Conservation (phyloP, 35 echinoderm and acorn worm species). For the Apostichopus japonicus region DNA sequence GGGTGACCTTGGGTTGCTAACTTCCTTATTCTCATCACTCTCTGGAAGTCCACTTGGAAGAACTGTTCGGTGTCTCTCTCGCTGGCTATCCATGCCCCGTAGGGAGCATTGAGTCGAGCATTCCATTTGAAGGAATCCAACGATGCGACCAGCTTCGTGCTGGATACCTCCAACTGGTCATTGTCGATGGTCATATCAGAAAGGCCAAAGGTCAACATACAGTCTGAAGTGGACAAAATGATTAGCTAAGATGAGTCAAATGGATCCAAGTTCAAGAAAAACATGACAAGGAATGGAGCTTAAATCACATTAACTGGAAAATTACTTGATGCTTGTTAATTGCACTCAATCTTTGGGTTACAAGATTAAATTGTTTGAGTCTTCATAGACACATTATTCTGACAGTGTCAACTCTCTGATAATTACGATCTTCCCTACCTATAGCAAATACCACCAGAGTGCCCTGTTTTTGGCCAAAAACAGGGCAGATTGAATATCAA, state of each 20-base stretch:
- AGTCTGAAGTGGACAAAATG: slow-evolving; percentile 43
- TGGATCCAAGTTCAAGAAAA: background rate
- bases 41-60: slow-evolving; percentile 86
- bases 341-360: too few species aligned
- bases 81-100: slow-evolving; percentile 83
- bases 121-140: slow-evolving; percentile 91
- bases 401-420: too few species aligned
- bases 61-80: slow-evolving; percentile 69
- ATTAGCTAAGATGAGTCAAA: too few species aligned
- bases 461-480: too few species aligned
- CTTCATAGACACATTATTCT: too few species aligned
- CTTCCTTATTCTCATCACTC: slow-evolving; percentile 86
- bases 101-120: slow-evolving; percentile 69
- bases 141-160: slow-evolving; percentile 71
- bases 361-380: too few species aligned
- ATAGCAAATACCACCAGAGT: too few species aligned
- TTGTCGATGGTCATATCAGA: slow-evolving; percentile 78
- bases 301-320: too few species aligned
- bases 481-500: too few species aligned
- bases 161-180: slow-evolving; percentile 69
- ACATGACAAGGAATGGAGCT: background rate
- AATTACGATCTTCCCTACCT: too few species aligned
- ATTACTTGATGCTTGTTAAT: too few species aligned
- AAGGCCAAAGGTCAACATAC: slow-evolving; percentile 87
- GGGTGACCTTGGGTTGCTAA: slow-evolving; percentile 88